Base-by-base conservation (phyloP, 2,113 vertebrate species). In the Gallinago media region DNA sequence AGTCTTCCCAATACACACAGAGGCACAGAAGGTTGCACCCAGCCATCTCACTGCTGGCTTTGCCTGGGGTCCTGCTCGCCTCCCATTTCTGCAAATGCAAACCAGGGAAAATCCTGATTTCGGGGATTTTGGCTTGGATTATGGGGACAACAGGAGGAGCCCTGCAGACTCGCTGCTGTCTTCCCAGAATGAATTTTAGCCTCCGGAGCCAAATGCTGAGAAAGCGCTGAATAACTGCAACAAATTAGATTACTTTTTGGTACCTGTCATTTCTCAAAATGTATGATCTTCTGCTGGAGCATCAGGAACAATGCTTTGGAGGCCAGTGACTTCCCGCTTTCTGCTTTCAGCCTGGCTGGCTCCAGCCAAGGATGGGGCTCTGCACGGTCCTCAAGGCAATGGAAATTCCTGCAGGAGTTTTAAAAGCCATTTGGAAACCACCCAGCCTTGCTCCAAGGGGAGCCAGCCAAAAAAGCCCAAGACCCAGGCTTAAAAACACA, bases 151-250 rank as follows among this genome's bases (percentile, higher is more conserved):
- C 9, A 54, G 87, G 55, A 91, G 52, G 72, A 36, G 73, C 68
- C 71, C 59, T 72, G 80, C 65, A 52, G 86, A 1, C 47, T 88
- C 66, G 6, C 80, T n/a, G 56, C 61, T 80, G n/a, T 56, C 55
- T 55, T 68, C 91, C 72, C 89, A 75, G 83, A 49, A 22, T 42
- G 74, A 70, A 27, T 82, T 89, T 63, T 5, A 29, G 31, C 44
- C 66, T 82, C 76, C 65, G 22, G 76, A 85, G 88, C 84, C 95
- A 95, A 89, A 40, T 79, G 77, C 93, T 94, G 93, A 91, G 84
- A n/a, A 87, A 95, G 77, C 2, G 2, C 87, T 89, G 88, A 92
- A 73, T 65, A 85, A 49, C 55, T 42, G 75, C 74, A 31, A n/a
- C 49, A 85, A 54, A 91, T 85, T 17, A 49, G 59, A 88, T 92